Percentiles rank a stretch among this genome's conserved stretches.
phyloP scores from a whole-genome alignment of 2,888 invertebrate species.

The Smittia aterrima region DNA sequence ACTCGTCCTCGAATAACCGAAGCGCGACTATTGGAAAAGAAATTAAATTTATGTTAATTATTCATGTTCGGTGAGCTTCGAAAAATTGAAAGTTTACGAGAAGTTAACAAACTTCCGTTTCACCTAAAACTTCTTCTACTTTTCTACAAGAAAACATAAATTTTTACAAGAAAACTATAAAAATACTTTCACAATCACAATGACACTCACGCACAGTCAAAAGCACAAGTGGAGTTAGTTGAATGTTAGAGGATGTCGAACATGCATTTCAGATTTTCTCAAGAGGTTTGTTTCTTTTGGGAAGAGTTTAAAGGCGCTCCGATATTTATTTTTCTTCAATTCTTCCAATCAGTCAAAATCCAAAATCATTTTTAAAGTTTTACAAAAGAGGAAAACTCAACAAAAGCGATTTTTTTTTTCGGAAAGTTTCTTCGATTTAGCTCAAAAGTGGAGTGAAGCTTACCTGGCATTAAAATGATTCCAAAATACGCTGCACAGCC shows the following conservation, averaged over 20 bases:
- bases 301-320: not conserved
- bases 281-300: too few species aligned
- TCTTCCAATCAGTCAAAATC: not conserved
- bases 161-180: not conserved
- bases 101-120: not conserved
- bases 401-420: not conserved
- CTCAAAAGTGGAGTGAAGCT: constrained; percentile 53
- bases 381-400: not conserved
- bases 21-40: constrained; percentile 71
- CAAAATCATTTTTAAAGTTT: not conserved
- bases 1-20: constrained; percentile 96
- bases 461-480: constrained; percentile 99
- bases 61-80: not conserved
- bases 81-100: not conserved
- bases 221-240: constrained; percentile 18
- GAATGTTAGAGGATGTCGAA: not conserved
- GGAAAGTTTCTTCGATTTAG: constrained; percentile 1
- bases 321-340: not conserved
- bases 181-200: constrained; percentile 15
- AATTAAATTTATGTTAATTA: constrained; percentile 6
- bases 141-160: not conserved
- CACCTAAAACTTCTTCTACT: too few species aligned
- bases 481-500: constrained; percentile 86
- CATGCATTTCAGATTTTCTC: not conserved
- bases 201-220: constrained; percentile 15